phyloP scores from a whole-genome alignment of 2,888 invertebrate genomes.

The Leptura quadrifasciata region DNA sequence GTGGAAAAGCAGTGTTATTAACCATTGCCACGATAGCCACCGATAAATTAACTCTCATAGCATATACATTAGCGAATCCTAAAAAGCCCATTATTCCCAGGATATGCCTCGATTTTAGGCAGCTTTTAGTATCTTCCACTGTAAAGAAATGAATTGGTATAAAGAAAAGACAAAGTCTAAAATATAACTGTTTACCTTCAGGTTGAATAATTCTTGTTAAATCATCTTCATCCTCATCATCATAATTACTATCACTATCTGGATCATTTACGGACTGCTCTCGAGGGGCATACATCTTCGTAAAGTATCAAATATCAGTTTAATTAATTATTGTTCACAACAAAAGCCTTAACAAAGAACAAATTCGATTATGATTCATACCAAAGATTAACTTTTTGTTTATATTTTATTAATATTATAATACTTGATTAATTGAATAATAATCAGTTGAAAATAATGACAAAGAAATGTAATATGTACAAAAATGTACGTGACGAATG shows the following conservation, averaged over 20 bases:
- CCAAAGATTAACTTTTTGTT: not conserved
- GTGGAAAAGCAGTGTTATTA: conserved; percentile 81
- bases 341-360: not conserved
- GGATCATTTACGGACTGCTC: conserved; percentile 55
- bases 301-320: conserved; percentile 9
- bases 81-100: conserved; percentile 90
- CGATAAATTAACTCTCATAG: conserved; percentile 92
- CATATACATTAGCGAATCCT: conserved; percentile 92
- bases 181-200: conserved; percentile 64
- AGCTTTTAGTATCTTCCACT: conserved; percentile 80
- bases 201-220: conserved; percentile 71
- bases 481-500: conserved; percentile 13
- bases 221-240: conserved; percentile 71
- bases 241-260: conserved; percentile 63
- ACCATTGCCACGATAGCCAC: conserved; percentile 98
- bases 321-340: not conserved
- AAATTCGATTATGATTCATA: conserved; percentile 16
- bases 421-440: not conserved
- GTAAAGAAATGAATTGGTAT: conserved; percentile 53
- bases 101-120: conserved; percentile 84
- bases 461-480: conserved; percentile 25
- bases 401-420: not conserved
- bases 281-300: conserved; percentile 56
- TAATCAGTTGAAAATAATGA: conserved; percentile 1
- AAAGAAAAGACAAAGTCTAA: not conserved